A percentile compares a stretch with the other conserved stretches of the same genome.
phyloP scores from a whole-genome alignment of 2,797 vertebrate genomes.

The Oreonectes daqikongensis region DNA sequence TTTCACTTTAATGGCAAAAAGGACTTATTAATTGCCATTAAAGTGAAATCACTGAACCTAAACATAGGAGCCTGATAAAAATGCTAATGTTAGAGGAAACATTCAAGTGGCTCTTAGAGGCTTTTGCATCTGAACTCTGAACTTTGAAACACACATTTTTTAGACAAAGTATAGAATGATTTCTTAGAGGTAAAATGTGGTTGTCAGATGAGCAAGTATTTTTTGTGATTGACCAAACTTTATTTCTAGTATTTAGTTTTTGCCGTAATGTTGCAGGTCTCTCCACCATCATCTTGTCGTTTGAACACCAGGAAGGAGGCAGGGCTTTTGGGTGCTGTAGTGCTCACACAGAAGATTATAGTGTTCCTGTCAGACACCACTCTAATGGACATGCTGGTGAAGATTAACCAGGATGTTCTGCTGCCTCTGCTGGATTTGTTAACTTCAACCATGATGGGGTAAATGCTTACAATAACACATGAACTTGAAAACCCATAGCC shows the following conservation, averaged over 20 bases:
- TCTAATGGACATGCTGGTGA: constrained; percentile 97
- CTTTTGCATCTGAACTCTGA: too few relatives aligned
- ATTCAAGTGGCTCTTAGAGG: too few relatives aligned
- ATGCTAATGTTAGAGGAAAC: too few relatives aligned
- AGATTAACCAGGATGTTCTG: constrained; percentile 94
- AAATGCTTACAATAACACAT: constrained; percentile 47
- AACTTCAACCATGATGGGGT: constrained; percentile 87
- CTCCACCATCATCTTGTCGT: constrained; percentile 81
- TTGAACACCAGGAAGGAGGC: constrained; percentile 97
- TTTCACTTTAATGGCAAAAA: too few relatives aligned
- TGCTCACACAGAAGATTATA: constrained; percentile 92
- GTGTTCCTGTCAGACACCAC: constrained; percentile 95
- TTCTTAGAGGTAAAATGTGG: not conserved
- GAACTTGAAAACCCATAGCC: not conserved
- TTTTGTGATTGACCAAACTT: not conserved
- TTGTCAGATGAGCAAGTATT: not conserved
- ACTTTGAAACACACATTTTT: too few relatives aligned
- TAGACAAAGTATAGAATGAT: too few relatives aligned
- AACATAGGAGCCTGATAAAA: too few relatives aligned
- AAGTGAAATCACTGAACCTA: too few relatives aligned
- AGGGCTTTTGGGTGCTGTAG: constrained; percentile 89
- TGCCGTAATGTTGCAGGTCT: constrained; percentile 77
- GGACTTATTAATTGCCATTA: too few relatives aligned
- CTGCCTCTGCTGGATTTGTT: constrained; percentile 90
- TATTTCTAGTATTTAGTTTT: not conserved